Evolutionary conservation across 2,888 invertebrate genomes (phyloP).

Genomic region (Aspidiotus rigidus): DNA sequence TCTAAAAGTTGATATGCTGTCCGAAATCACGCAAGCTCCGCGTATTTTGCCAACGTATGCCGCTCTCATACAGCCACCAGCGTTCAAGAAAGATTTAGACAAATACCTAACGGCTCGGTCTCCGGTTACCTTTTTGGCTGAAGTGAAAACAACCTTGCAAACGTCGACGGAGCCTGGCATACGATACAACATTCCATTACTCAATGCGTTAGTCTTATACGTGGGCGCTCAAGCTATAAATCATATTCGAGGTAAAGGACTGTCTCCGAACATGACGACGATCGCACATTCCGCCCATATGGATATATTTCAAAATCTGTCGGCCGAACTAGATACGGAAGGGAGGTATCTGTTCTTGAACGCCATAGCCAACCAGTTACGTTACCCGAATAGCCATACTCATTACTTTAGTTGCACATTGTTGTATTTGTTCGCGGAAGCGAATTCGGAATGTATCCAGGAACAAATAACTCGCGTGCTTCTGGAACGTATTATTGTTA

Average conservation of each 20-base stretch:
- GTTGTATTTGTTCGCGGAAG: conserved; percentile 92
- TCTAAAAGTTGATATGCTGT: conserved; percentile 82
- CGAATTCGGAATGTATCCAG: conserved; percentile 93
- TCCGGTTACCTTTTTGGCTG: conserved; percentile 91
- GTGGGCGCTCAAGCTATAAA: conserved; percentile 95
- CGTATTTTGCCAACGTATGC: conserved; percentile 82
- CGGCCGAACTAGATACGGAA: conserved; percentile 95
- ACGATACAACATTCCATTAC: conserved; percentile 87
- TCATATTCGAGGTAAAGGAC: conserved; percentile 79
- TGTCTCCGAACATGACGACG: conserved; percentile 91
- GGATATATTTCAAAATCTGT: conserved; percentile 99
- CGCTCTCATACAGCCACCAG: conserved; percentile 72
- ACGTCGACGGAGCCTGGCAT: conserved; percentile 77
- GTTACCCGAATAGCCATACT: conserved; percentile 99
- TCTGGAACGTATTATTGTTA: conserved; percentile 92
- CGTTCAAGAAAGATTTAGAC: conserved; percentile 92
- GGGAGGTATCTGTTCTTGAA: conserved; percentile 96
- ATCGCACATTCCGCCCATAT: conserved; percentile 97
- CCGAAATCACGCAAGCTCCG: conserved; percentile 80
- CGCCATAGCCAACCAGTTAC: conserved; percentile 95
- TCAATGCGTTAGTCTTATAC: conserved; percentile 95
- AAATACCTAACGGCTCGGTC: conserved; percentile 89
- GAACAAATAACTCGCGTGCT: conserved; percentile 95
- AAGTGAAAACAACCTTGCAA: conserved; percentile 81
- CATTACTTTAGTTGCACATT: conserved; percentile 99